Conservation (phyloP, 2,113 vertebrate species). For the Todiramphus saurophagus region DNA sequence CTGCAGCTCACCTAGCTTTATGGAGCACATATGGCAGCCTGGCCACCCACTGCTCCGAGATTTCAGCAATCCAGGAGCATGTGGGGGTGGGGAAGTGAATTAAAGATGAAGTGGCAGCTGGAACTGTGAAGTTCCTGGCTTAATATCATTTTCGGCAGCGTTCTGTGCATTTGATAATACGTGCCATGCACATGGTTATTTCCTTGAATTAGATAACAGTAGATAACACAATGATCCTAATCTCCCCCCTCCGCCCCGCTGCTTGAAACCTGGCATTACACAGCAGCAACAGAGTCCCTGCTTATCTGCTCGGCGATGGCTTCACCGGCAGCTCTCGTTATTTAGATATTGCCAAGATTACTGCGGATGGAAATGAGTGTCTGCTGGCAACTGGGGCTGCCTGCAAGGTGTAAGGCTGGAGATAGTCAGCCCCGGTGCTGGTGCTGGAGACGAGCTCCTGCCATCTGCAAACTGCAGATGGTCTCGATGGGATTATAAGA, state of each 20-base stretch:
- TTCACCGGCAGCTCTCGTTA: background rate
- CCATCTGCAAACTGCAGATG: background rate
- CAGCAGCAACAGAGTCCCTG: background rate
- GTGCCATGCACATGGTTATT: background rate
- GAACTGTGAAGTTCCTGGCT: conserved; percentile 1
- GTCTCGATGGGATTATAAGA: background rate
- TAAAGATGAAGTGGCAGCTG: conserved; percentile 30
- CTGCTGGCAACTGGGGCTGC: background rate
- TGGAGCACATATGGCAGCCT: background rate
- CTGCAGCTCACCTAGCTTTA: background rate
- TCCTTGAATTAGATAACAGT: conserved; percentile 34
- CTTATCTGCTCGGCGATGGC: background rate
- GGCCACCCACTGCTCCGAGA: background rate
- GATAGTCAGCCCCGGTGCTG: background rate
- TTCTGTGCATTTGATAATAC: background rate
- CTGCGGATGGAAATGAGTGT: background rate
- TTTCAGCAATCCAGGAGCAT: background rate
- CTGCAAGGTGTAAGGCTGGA: background rate
- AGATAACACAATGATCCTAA: conserved; percentile 31
- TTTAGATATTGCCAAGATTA: background rate
- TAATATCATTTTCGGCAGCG: background rate
- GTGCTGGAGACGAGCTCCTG: background rate
- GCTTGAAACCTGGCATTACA: background rate
- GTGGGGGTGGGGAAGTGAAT: background rate
- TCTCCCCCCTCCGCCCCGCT: background rate